A percentile compares a stretch with the other conserved stretches of the same genome.
Evolutionary conservation across 1,140 invertebrate genomes (phyloP).

Genomic region (Heliconius eleuchia): DNA sequence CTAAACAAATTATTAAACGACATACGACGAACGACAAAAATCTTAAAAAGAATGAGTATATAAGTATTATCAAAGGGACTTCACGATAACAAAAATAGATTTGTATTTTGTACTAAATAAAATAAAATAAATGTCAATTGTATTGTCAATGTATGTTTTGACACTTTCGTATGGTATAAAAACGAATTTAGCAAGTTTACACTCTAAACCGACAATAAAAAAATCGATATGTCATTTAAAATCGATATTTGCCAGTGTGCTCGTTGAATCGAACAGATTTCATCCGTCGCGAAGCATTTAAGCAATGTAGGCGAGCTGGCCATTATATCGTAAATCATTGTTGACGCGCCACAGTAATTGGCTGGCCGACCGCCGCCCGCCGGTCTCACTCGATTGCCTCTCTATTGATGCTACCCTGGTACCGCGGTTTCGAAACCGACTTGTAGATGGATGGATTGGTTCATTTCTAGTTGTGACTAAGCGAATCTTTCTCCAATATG

Average conservation of each 20-base stretch:
- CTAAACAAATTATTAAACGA: too few relatives aligned
- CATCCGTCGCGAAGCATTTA: conserved; percentile 62
- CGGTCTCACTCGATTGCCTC: conserved; percentile 57
- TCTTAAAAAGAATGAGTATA: too few relatives aligned
- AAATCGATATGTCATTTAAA: conserved; percentile 4
- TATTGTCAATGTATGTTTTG: too few relatives aligned
- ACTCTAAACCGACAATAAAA: neutral
- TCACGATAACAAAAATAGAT: too few relatives aligned
- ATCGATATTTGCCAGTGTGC: conserved; percentile 16
- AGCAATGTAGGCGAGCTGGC: conserved; percentile 71
- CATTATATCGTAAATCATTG: conserved; percentile 77
- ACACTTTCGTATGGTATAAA: too few relatives aligned
- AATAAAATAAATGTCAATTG: too few relatives aligned
- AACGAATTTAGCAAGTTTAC: too few relatives aligned
- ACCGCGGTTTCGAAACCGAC: conserved; percentile 51
- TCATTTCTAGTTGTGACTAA: conserved; percentile 17
- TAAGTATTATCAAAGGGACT: too few relatives aligned
- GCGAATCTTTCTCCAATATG: conserved; percentile 9
- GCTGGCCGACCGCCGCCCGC: conserved; percentile 51
- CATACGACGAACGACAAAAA: too few relatives aligned
- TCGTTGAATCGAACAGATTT: conserved; percentile 46
- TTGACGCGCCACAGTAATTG: conserved; percentile 74
- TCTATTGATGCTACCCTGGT: conserved; percentile 67
- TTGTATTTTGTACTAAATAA: too few relatives aligned
- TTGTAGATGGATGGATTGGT: conserved; percentile 33